phyloP scores from a whole-genome alignment of 2,113 vertebrate species.

The Todiramphus saurophagus region DNA sequence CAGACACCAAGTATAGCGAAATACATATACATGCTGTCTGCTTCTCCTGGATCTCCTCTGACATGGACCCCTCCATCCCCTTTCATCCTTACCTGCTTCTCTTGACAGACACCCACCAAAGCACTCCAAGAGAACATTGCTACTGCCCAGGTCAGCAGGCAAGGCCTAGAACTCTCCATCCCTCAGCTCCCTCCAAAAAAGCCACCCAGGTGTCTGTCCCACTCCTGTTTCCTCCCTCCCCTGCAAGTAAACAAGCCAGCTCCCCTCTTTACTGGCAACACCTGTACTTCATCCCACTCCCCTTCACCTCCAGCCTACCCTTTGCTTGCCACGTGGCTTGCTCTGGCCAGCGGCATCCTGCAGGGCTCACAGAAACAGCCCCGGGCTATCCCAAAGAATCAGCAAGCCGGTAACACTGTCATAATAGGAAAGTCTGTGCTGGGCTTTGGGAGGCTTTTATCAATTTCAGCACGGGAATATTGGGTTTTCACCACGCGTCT shows the following conservation, averaged over 20 bases:
- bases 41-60: background rate
- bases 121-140: accelerated
- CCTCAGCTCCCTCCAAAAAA: background rate
- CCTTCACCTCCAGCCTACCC: background rate
- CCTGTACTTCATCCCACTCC: background rate
- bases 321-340: background rate
- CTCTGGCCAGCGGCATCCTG: accelerated
- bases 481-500: background rate
- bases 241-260: background rate
- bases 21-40: accelerated
- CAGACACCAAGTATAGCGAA: background rate
- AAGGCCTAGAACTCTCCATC: accelerated
- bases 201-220: accelerated
- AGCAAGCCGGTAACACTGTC: accelerated
- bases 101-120: background rate
- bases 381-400: background rate
- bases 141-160: background rate
- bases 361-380: background rate
- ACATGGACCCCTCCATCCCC: background rate
- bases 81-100: background rate
- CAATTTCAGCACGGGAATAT: background rate
- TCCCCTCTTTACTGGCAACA: background rate
- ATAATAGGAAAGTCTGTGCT: background rate
- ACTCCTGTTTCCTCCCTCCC: background rate
- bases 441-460: background rate